Conservation (phyloP, 2,888 invertebrate species). For the Tanypteryx hageni region DNA sequence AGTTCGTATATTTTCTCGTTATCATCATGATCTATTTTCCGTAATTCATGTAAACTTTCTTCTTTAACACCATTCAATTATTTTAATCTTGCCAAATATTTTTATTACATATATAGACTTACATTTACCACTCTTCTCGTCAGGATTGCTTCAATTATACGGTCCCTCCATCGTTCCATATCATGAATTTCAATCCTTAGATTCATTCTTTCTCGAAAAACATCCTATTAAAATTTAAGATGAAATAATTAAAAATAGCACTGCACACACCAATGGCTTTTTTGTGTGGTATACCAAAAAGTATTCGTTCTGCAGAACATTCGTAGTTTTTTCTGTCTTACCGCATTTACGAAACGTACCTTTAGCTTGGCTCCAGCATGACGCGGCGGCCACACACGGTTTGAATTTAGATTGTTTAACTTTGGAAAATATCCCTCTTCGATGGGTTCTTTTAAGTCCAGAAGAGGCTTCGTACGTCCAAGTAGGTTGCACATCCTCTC, state of each 20-base stretch:
- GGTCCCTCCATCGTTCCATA: constrained; percentile 73
- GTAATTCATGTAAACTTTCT: too few species aligned
- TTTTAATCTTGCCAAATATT: not conserved
- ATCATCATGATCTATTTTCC: too few species aligned
- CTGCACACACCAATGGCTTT: not conserved
- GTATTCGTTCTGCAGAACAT: not conserved
- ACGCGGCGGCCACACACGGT: constrained; percentile 1
- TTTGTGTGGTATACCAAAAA: not conserved
- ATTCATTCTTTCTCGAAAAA: not conserved
- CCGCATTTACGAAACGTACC: constrained; percentile 67
- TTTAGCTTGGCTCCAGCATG: constrained; percentile 67
- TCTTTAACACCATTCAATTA: too few species aligned
- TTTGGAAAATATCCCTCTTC: constrained; percentile 90
- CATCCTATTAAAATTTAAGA: not conserved
- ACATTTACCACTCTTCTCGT: constrained; percentile 70
- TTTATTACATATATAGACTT: constrained; percentile 24
- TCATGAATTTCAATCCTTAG: constrained; percentile 70
- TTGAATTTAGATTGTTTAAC: constrained; percentile 78
- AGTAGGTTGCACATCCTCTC: constrained; percentile 87
- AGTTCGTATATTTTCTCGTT: too few species aligned
- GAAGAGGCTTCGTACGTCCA: constrained; percentile 80
- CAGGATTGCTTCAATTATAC: constrained; percentile 74
- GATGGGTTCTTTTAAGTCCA: constrained; percentile 83
- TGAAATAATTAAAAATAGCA: not conserved
- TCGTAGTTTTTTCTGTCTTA: not conserved